Evolutionary conservation across 2,113 vertebrate species (phyloP), one percentile per base, ranked within the genome.

Genomic region (Oostethus manadensis): DNA sequence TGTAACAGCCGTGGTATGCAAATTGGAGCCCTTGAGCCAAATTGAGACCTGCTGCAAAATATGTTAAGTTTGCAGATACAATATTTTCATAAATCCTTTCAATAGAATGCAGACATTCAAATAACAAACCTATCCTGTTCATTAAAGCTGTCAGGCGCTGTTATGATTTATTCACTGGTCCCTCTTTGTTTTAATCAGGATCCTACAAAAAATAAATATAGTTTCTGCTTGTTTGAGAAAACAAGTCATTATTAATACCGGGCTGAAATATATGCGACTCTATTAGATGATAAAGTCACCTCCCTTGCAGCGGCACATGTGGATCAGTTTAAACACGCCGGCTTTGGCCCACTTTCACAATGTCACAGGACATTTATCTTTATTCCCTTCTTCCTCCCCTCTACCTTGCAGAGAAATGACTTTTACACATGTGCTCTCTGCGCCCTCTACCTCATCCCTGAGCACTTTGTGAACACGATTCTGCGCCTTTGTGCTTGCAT

Each of bases 351-450:
- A 81, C 79, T 85, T 87, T 88, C 81, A 75, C 78, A 84, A 83
- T 83, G 86, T 88, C 89, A 89, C 83, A 88, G 86, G 73, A 88
- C 88, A 89, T 90, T 89, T 88, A 86, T 89, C 89, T 89, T 87
- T 88, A 86, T 88, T 82, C 72, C 78, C 81, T 73, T 79, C 82
- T 84, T 85, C 82, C 84, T 80, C 72, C n/a, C 63, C 59, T 64
- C 51, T 76, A 82, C 85, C 77, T 75, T 81, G 75, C 71, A 75
- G 80, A 83, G 77, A 70, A 87, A 89, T 88, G 63, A 72, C 73
- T 89, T 88, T 86, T 71, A 82, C 88, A 90, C 87, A 88, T 90
- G 89, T 90, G 73, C 74, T 70, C 66, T 62, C 58, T 56, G 56
- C 53, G 15, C 22, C 48, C 48, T 23, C 48, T 16, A 33, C 17